Evolutionary conservation across 2,113 vertebrate species (phyloP).

Genomic region (Cephalopholis sonnerati): DNA sequence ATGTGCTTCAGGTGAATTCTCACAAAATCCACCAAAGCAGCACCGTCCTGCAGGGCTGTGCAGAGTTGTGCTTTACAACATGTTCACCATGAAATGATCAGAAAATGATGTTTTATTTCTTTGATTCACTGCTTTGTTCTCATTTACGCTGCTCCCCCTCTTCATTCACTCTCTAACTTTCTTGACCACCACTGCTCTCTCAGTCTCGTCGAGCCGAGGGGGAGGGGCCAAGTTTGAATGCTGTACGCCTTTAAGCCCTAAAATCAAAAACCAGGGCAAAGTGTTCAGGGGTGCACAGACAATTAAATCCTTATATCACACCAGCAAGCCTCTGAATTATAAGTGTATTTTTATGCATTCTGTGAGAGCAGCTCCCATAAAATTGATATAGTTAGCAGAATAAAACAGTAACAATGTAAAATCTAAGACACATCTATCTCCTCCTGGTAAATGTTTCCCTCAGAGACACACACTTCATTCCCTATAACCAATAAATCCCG

Average conservation of each 20-base stretch:
- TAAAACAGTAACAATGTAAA: neutral
- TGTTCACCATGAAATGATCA: no score
- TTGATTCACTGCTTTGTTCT: no score
- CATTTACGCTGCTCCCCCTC: no score
- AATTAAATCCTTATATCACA: neutral
- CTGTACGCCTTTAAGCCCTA: neutral
- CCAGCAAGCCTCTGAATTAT: neutral
- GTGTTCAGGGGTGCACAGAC: neutral
- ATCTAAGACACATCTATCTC: neutral
- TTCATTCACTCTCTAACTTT: no score
- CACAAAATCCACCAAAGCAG: no score
- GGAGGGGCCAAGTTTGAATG: no score
- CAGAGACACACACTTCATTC: neutral
- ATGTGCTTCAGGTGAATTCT: no score
- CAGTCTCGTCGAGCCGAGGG: no score
- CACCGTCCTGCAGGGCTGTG: no score
- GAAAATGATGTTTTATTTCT: no score
- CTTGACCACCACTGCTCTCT: no score
- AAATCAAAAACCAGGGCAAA: neutral
- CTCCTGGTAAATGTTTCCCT: neutral
- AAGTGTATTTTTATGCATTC: neutral
- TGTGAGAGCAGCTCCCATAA: neutral
- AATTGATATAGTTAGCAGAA: neutral
- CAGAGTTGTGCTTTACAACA: no score
- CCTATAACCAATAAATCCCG: slow-evolving; percentile 19